Evolutionary conservation across 2,888 invertebrate genomes (phyloP).

Genomic region (Morpho achilles): DNA sequence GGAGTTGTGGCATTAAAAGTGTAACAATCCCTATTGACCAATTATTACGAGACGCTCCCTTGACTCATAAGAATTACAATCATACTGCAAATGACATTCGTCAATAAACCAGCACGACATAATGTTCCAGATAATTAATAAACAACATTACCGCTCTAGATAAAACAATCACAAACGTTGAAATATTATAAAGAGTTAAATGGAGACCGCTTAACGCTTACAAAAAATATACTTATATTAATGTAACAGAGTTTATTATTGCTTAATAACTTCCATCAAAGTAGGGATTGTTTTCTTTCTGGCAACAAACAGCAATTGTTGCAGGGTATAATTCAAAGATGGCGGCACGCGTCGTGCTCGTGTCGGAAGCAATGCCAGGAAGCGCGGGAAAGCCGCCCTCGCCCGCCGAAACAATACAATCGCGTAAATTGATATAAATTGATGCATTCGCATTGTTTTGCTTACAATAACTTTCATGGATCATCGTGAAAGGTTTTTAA

Average conservation of each 20-base stretch:
- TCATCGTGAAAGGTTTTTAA: slow-evolving; percentile 29
- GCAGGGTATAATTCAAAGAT: slow-evolving; percentile 70
- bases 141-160: slow-evolving; percentile 65
- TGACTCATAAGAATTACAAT: slow-evolving; percentile 50
- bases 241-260: slow-evolving; percentile 29
- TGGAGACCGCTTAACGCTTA: background rate
- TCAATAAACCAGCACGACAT: slow-evolving; percentile 55
- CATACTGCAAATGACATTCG: slow-evolving; percentile 47
- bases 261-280: slow-evolving; percentile 10
- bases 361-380: slow-evolving; percentile 68
- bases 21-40: background rate
- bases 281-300: slow-evolving; percentile 45
- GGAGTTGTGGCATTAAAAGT: too few species aligned
- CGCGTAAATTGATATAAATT: slow-evolving; percentile 78
- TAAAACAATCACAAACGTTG: slow-evolving; percentile 59
- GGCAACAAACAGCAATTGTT: slow-evolving; percentile 57
- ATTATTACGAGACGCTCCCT: slow-evolving; percentile 41
- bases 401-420: slow-evolving; percentile 65
- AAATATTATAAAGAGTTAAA: slow-evolving; percentile 18
- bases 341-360: slow-evolving; percentile 71
- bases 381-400: slow-evolving; percentile 62
- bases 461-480: slow-evolving; percentile 25
- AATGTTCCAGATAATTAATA: slow-evolving; percentile 67
- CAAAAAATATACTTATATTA: slow-evolving; percentile 25
- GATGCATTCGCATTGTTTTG: slow-evolving; percentile 61